Evolutionary conservation across 2,888 invertebrate species (phyloP).

Genomic region (Amiota communis): DNA sequence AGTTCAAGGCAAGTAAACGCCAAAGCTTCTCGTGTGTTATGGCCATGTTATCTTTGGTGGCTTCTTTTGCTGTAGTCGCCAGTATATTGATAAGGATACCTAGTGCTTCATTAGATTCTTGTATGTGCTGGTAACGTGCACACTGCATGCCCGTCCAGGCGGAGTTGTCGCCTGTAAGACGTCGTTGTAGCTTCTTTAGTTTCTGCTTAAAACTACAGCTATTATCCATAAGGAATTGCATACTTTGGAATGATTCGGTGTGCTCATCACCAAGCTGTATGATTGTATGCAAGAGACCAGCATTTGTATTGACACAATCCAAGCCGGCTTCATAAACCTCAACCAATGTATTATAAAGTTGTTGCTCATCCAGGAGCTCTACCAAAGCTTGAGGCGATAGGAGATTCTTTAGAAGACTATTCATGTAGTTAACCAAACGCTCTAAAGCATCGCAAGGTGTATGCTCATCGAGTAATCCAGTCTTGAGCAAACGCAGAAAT

Average conservation of each 20-base stretch:
- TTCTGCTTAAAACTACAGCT: slow-evolving; percentile 85
- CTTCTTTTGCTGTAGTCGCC: slow-evolving; percentile 77
- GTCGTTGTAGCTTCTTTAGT: slow-evolving; percentile 83
- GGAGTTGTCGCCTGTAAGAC: slow-evolving; percentile 76
- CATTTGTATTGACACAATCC: slow-evolving; percentile 82
- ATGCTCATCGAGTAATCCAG: slow-evolving; percentile 96
- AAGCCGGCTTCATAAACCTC: slow-evolving; percentile 79
- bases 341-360: slow-evolving; percentile 75
- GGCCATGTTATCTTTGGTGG: slow-evolving; percentile 74
- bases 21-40: slow-evolving; percentile 79
- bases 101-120: slow-evolving; percentile 77
- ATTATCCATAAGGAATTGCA: slow-evolving; percentile 83
- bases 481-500: slow-evolving; percentile 88
- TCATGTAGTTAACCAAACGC: slow-evolving; percentile 87
- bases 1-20: slow-evolving; percentile 78
- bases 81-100: slow-evolving; percentile 77
- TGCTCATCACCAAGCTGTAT: slow-evolving; percentile 77
- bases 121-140: slow-evolving; percentile 74
- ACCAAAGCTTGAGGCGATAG: slow-evolving; percentile 80
- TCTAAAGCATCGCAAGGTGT: slow-evolving; percentile 88
- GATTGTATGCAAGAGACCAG: slow-evolving; percentile 76
- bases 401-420: slow-evolving; percentile 85
- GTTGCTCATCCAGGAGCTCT: slow-evolving; percentile 78
- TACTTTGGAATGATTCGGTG: slow-evolving; percentile 81
- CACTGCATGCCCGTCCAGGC: slow-evolving; percentile 70